Evolutionary conservation across 1,140 invertebrate genomes (phyloP), one percentile per base, ranked within the genome.

Genomic region (Lasioglossum albipes): DNA sequence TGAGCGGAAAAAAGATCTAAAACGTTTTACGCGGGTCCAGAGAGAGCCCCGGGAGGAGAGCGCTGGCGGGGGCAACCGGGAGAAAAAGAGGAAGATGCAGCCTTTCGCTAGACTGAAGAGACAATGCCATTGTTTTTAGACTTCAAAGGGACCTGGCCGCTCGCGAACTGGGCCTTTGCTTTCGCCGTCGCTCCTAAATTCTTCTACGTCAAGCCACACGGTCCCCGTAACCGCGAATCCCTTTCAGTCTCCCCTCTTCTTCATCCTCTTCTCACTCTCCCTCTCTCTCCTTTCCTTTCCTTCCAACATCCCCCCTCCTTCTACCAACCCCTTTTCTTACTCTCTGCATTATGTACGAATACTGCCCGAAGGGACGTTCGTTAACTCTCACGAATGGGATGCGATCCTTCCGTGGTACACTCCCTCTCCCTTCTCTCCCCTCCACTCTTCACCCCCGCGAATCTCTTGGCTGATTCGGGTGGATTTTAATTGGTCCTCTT

Each of bases 111-210:
- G 92, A 92, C 92, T 93, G 92, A 93, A 92, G 91, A 93, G 92
- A 93, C 93, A 93, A 93, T 93, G 92, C 89, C 92, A 93, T 93
- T 93, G 93, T 93, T 93, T 93, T 93, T 93, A 87, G 91, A 93
- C 93, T 93, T 93, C 93, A 93, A 93, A 93, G 93, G 89, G 86
- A 89, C 85, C 87, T 87, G 81, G 84, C 90, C 92, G 91, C 91
- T 90, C 87, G 87, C 89, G 90, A 92, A 91, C 89, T 90, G 90
- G 90, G 87, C 91, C 90, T 92, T 93, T 92, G 91, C 90, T 91
- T 88, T 91, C 83, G 92, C 92, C 92, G 93, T 93, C 93, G 90
- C 89, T 91, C 92, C 93, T 93, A 93, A 93, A 93, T 93, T 93
- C 93, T 93, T 93, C 93, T 93, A 91, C 91, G 91, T 91, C 87